Evolutionary conservation across 1,140 invertebrate genomes (phyloP).

Genomic region (Phocides pigmalion): DNA sequence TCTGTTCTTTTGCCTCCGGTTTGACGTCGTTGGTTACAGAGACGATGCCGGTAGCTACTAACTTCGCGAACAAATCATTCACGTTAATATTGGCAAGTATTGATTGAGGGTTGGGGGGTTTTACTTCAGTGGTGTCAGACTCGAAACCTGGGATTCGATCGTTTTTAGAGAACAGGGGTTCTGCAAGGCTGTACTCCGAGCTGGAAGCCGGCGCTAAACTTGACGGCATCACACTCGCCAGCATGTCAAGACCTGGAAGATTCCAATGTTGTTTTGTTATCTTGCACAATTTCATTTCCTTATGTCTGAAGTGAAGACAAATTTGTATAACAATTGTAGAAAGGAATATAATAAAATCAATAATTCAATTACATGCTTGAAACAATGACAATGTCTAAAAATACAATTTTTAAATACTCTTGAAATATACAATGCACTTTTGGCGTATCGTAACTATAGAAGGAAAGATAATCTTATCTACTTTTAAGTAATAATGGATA

Average conservation of each 20-base stretch:
- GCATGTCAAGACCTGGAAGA: constrained; percentile 82
- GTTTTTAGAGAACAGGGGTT: constrained; percentile 54
- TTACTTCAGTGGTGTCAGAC: constrained; percentile 54
- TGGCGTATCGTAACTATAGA: no score
- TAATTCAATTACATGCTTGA: no score
- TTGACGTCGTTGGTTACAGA: constrained; percentile 67
- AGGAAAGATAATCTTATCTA: no score
- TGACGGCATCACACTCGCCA: constrained; percentile 87
- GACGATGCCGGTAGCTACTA: constrained; percentile 94
- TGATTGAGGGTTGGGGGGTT: constrained; percentile 52
- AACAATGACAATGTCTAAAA: no score
- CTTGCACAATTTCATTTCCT: no score
- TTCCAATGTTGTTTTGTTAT: no score
- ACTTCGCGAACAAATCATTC: constrained; percentile 91
- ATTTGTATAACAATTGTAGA: no score
- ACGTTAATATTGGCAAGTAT: constrained; percentile 87
- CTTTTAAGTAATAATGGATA: not conserved
- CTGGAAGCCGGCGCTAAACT: constrained; percentile 85
- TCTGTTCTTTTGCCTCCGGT: constrained; percentile 66
- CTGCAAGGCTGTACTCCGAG: constrained; percentile 80
- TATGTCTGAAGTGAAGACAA: no score
- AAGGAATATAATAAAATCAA: no score
- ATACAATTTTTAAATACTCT: no score
- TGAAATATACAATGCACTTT: no score
- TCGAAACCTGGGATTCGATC: constrained; percentile 66